phyloP scores from a whole-genome alignment of 2,113 vertebrate species.

The Pseudopodoces humilis region DNA sequence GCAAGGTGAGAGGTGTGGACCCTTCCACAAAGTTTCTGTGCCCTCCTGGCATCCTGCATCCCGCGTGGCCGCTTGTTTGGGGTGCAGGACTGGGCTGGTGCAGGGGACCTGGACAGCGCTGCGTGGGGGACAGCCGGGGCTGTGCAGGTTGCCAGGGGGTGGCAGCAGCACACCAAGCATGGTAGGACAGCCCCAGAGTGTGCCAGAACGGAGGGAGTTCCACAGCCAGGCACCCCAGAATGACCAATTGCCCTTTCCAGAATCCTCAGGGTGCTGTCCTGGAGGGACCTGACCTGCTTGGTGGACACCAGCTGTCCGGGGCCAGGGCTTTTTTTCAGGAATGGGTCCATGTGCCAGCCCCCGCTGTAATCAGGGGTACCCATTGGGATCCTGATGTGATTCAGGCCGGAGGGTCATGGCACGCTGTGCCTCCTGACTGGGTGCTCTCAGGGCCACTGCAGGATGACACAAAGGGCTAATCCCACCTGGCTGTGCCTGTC shows the following conservation, averaged over 20 bases:
- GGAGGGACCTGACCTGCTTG: background rate
- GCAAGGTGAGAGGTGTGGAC: background rate
- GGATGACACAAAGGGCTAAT: background rate
- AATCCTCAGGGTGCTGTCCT: background rate
- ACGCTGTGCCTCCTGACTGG: background rate
- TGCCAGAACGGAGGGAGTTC: background rate
- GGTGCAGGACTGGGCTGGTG: background rate
- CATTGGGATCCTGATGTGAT: fast-evolving
- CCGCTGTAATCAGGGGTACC: fast-evolving
- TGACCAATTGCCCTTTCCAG: background rate
- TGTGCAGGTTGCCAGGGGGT: background rate
- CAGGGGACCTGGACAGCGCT: too few species aligned
- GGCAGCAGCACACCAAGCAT: slow-evolving; percentile 9
- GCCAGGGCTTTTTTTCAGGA: background rate
- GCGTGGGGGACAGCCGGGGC: fast-evolving
- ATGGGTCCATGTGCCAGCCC: background rate
- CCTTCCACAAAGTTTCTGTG: too few species aligned
- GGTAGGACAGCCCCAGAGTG: background rate
- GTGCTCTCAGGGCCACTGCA: background rate
- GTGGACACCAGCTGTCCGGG: fast-evolving
- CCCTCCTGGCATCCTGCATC: background rate
- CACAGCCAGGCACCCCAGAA: background rate
- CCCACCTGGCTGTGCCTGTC: background rate
- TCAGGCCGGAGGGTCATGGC: background rate
- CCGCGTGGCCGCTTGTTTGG: too few species aligned